Percentiles rank a stretch among this genome's conserved stretches.
These are phyloP conservation scores for Leptatherina wallacei DNA, from an alignment of 2,797 vertebrate genomes.

Conservation along the genomic window DNA sequence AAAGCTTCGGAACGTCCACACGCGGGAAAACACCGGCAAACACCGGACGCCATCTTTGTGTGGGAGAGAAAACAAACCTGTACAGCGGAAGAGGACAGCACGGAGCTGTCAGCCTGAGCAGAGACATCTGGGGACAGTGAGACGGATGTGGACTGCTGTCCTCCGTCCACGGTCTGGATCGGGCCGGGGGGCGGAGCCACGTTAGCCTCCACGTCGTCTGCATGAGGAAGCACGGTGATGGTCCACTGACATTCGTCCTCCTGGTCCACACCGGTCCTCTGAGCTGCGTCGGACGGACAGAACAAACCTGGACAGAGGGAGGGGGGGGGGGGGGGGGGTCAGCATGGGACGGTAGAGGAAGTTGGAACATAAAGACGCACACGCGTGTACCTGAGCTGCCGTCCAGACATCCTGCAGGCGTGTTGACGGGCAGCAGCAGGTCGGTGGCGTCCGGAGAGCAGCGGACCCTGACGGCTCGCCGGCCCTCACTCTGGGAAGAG, in stretches of 20 bases:
- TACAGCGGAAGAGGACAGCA: conserved; percentile 23
- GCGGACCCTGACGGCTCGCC: background rate
- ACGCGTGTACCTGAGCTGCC: conserved; percentile 57
- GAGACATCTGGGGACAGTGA: conserved; percentile 18
- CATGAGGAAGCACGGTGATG: conserved; percentile 26
- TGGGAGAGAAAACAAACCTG: conserved; percentile 57
- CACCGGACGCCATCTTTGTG: no score
- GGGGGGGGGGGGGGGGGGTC: no score
- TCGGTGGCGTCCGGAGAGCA: conserved; percentile 31
- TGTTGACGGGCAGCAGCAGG: conserved; percentile 34
- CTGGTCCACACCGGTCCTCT: conserved; percentile 18
- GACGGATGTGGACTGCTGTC: background rate
- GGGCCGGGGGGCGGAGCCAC: conserved; percentile 8
- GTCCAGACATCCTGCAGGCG: conserved; percentile 36
- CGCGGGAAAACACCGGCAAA: no score
- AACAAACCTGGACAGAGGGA: conserved; percentile 41
- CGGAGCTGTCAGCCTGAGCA: conserved; percentile 55
- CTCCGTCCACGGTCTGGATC: background rate
- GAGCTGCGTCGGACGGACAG: conserved; percentile 4
- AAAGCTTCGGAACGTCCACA: no score
- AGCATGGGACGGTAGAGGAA: no score
- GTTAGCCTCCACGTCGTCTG: background rate
- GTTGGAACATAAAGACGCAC: no score
- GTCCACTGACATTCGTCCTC: conserved; percentile 57
- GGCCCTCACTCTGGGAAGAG: conserved; percentile 43